phyloP scores from a whole-genome alignment of 1,140 invertebrate genomes.

The Pachypeltis micranthus region DNA sequence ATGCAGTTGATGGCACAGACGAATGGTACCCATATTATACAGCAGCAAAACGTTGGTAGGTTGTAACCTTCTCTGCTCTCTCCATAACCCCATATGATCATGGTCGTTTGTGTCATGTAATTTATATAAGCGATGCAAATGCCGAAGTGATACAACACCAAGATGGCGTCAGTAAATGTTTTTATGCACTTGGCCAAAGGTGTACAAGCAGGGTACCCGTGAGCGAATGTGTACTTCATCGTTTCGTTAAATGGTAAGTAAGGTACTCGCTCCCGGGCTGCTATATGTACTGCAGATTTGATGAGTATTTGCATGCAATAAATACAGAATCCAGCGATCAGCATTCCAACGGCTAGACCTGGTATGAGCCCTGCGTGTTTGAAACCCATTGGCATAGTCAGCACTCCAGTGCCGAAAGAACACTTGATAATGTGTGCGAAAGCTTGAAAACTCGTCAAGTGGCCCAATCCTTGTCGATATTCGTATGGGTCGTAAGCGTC shows the following conservation, averaged over 20 bases:
- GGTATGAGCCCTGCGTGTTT: not conserved
- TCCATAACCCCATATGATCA: not conserved
- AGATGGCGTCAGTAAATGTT: not conserved
- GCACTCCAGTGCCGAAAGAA: not conserved
- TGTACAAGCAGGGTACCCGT: not conserved
- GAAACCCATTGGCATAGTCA: not conserved
- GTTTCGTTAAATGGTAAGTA: not conserved
- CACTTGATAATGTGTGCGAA: not conserved
- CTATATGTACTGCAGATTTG: not conserved
- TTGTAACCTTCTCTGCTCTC: not conserved
- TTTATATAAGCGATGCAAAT: not conserved
- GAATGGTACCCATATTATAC: not conserved
- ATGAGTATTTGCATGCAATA: not conserved
- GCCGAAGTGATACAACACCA: not conserved
- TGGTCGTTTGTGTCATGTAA: not conserved
- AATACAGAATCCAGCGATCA: not conserved
- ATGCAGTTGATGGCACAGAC: not conserved
- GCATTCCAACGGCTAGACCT: not conserved
- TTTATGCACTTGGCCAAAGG: not conserved
- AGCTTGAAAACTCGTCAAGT: not conserved
- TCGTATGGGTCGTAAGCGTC: not conserved
- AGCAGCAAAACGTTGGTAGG: not conserved
- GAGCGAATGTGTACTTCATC: conserved; percentile 1
- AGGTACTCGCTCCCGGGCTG: not conserved
- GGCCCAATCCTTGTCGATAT: not conserved